Evolutionary conservation across 2,888 invertebrate species (phyloP).

Genomic region (Eupithecia subfuscata): DNA sequence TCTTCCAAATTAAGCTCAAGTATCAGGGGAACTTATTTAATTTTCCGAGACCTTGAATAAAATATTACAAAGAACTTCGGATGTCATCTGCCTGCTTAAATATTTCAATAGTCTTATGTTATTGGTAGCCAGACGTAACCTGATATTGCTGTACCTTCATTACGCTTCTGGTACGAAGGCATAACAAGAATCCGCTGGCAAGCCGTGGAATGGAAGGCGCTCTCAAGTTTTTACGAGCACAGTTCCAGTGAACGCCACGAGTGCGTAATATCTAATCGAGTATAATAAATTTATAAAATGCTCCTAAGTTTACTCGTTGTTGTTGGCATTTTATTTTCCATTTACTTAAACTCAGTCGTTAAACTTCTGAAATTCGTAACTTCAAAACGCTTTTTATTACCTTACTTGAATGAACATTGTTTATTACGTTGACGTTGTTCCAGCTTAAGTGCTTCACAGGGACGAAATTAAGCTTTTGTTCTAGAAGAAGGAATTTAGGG

Average conservation of each 20-base stretch:
- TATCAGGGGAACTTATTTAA: constrained; percentile 4
- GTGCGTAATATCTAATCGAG: constrained; percentile 59
- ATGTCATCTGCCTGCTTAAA: constrained; percentile 25
- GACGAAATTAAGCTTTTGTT: constrained; percentile 27
- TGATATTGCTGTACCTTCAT: constrained; percentile 35
- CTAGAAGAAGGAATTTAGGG: constrained; percentile 11
- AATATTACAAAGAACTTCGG: constrained; percentile 20
- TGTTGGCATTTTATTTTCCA: constrained; percentile 48
- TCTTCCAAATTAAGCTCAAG: constrained; percentile 10
- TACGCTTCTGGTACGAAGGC: constrained; percentile 29
- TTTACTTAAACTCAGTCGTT: constrained; percentile 45
- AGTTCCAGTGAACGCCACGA: constrained; percentile 55
- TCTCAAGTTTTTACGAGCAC: constrained; percentile 61
- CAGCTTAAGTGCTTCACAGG: constrained; percentile 20
- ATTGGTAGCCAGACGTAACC: constrained; percentile 24
- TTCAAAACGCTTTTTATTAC: constrained; percentile 44
- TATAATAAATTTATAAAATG: constrained; percentile 58
- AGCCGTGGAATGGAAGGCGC: constrained; percentile 50
- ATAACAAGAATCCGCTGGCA: constrained; percentile 42
- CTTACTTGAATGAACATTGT: constrained; percentile 42
- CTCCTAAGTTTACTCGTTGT: constrained; percentile 54
- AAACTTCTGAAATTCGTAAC: constrained; percentile 44
- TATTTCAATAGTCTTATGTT: constrained; percentile 31
- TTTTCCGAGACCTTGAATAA: constrained; percentile 14
- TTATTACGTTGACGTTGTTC: constrained; percentile 35